Percentiles rank a stretch among this genome's conserved stretches.
These are phyloP conservation scores for Cephalopholis sonnerati DNA, from an alignment of 2,113 vertebrate species.

Conservation along the genomic window DNA sequence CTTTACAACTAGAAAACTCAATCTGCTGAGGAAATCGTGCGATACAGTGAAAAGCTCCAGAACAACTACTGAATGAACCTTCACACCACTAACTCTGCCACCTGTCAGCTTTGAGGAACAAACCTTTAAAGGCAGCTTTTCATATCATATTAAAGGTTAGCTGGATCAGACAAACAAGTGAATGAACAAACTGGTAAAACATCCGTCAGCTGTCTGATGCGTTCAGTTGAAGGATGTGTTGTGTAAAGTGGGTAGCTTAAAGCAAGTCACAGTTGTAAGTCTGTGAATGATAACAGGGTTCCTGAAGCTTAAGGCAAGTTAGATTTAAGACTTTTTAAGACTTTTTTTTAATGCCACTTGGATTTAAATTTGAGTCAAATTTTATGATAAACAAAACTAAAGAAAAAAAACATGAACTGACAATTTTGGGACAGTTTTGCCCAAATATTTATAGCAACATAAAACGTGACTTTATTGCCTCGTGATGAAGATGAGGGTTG, in stretches of 20 bases:
- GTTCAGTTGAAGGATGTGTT: background rate
- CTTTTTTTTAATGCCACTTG: too few species aligned
- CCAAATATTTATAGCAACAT: too few species aligned
- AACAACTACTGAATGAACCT: background rate
- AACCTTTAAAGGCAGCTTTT: background rate
- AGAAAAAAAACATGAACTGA: too few species aligned
- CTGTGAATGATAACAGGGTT: background rate
- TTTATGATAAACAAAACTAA: too few species aligned
- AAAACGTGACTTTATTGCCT: too few species aligned
- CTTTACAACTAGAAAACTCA: background rate
- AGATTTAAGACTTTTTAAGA: too few species aligned
- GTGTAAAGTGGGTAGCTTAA: background rate
- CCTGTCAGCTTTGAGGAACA: background rate
- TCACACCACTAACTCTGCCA: background rate
- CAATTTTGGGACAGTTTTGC: too few species aligned
- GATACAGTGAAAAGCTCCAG: background rate
- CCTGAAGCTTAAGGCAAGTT: too few species aligned
- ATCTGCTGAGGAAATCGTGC: background rate
- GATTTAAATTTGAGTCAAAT: too few species aligned
- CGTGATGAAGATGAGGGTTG: too few species aligned
- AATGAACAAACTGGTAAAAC: background rate
- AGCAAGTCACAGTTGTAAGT: background rate
- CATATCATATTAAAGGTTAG: background rate
- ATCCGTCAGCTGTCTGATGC: slow-evolving; percentile 9
- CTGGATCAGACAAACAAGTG: background rate